Evolutionary conservation across 2,113 vertebrate genomes (phyloP).

Genomic region (Thamnaconus septentrionalis): DNA sequence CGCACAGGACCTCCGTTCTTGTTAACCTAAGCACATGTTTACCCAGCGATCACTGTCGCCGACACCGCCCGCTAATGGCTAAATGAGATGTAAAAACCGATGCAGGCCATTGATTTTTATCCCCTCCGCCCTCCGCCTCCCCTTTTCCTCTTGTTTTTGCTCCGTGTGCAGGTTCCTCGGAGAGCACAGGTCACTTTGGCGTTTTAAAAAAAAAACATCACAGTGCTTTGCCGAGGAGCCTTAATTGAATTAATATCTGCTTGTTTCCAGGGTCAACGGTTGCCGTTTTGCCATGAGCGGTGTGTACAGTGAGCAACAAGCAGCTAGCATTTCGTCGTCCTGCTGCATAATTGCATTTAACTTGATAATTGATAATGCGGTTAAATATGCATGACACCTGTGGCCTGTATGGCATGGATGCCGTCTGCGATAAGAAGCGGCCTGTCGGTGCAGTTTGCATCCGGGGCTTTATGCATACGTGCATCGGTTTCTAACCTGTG

Average conservation of each 20-base stretch:
- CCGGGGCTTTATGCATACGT: slow-evolving; percentile 1
- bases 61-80: background rate
- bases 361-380: slow-evolving; percentile 31
- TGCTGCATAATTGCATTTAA: slow-evolving; percentile 27
- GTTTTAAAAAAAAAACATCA: slow-evolving; percentile 43
- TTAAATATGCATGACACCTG: slow-evolving; percentile 8
- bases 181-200: slow-evolving; percentile 20
- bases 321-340: slow-evolving; percentile 22
- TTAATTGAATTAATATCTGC: slow-evolving; percentile 28
- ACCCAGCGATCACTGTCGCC: slow-evolving; percentile 9
- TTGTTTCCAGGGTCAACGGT: slow-evolving; percentile 35
- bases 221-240: slow-evolving; percentile 4
- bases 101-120: slow-evolving; percentile 28
- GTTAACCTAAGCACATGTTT: slow-evolving; percentile 41
- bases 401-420: too few relatives aligned
- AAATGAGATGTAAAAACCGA: slow-evolving; percentile 22
- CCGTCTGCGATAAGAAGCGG: background rate
- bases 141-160: too few relatives aligned
- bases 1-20: slow-evolving; percentile 43
- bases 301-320: slow-evolving; percentile 1
- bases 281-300: slow-evolving; percentile 17
- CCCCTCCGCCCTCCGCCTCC: slow-evolving; percentile 12
- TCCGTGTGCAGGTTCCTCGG: slow-evolving; percentile 8
- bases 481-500: background rate
- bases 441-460: slow-evolving; percentile 14